Evolutionary conservation across 2,888 invertebrate genomes (phyloP), one percentile per base, ranked within the genome.

Genomic region (Ganaspis brasiliensis): DNA sequence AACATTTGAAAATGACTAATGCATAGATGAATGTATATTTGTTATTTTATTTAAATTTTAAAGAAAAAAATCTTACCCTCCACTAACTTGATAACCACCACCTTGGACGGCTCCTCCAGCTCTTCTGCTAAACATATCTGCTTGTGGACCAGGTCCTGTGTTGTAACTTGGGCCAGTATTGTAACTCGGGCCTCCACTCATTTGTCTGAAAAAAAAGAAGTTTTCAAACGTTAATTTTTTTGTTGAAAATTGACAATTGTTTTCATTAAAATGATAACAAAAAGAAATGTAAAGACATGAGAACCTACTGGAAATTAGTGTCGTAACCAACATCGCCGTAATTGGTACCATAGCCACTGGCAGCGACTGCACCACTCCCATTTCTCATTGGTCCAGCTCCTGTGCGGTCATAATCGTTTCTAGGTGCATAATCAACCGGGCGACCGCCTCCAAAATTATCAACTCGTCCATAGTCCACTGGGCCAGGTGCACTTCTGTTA

Each of bases 51-150:
- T n/a, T n/a, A n/a, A n/a, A n/a, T n/a, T n/a, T n/a, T n/a, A n/a
- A n/a, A n/a, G n/a, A n/a, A 45, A 24, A 4, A 9, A 45, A 83
- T 87, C 89, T 87, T 81, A 91, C 91, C 91, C 91, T 85, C 89
- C 90, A 84, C 87, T 86, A 72, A 89, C 90, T 79, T 90, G 89
- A 82, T 91, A 90, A 84, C 91, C 90, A 82, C 89, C 90, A 83
- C 88, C 88, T 79, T 90, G 87, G 72, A 90, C 90, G 49, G 91
- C 84, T 79, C 87, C 90, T 76, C 91, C 91, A 75, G 91, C 86
- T 86, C 91, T 88, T 86, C 91, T 88, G 84, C 91, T 91, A 81
- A 90, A 91, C 90, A 90, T 89, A 77, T 91, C 91, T 75, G 90
- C 85, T 85, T 91, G 91, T 73, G 90, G 89, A 80, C 90, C 90